Evolutionary conservation across 2,113 vertebrate genomes (phyloP), one percentile per base, ranked within the genome.

Genomic region (Halichoeres trimaculatus): DNA sequence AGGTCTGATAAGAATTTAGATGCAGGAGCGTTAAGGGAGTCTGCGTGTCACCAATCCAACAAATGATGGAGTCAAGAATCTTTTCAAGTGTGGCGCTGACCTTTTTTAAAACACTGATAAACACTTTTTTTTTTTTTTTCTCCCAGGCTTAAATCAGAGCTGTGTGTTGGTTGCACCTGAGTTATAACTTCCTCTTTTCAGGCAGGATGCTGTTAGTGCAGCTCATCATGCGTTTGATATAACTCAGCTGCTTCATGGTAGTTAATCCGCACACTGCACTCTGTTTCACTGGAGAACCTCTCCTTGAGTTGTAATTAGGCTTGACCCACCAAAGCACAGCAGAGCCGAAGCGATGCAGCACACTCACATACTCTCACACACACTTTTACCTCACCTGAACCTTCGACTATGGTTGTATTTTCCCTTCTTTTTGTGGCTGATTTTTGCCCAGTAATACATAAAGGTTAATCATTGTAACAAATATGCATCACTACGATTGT

Each of bases 231-330:
- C 51, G 66, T 58, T 38, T 14, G 50, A 83, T 80, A 52, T 47
- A 73, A 74, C 67, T 81, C 73, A 54, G 67, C 65, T 53, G 68
- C 65, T 74, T 70, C 68, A 68, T 54, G 47, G 41, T 35, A 70
- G 45, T 62, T 78, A 74, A 79, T 80, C 74, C 72, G 71, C 77
- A 72, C 60, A 56, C 53, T 73, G 78, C 59, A 36, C 70, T 85
- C 50, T 36, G 60, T 78, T 81, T 81, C 56, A 16, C 81, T 78
- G 76, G 60, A 83, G 66, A 83, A 71, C 56, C 48, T 84, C 62
- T 89, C 78, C 58, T 78, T 76, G 69, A 89, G 85, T 70, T 70
- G 85, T 85, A 90, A 92, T 92, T 90, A 88, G 67, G 66, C 77
- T 67, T 81, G 85, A 84, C 86, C 86, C 79, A 72, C 63, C 76